Conservation (phyloP, 2,113 vertebrate species). For the Tamias sibiricus region DNA sequence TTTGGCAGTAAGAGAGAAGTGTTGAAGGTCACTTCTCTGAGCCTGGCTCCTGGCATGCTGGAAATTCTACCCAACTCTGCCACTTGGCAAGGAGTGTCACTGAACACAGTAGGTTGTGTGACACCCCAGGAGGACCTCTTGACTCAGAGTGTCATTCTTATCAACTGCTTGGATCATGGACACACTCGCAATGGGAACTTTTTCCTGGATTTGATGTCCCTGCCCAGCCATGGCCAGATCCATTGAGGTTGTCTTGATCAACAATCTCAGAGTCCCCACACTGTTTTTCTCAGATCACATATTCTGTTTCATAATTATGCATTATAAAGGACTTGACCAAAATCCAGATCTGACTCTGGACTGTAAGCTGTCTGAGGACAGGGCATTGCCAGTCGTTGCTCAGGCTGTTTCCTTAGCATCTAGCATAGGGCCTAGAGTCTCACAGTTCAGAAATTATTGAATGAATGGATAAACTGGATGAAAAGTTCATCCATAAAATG, state of each 20-base stretch:
- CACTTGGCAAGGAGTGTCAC: neutral
- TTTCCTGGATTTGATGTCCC: neutral
- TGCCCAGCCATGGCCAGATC: neutral
- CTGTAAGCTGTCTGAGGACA: neutral
- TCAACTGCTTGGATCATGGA: neutral
- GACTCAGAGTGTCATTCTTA: neutral
- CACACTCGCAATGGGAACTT: neutral
- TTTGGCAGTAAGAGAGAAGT: neutral
- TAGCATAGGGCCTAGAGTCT: neutral
- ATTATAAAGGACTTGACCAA: neutral
- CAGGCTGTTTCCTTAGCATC: neutral
- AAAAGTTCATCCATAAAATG: neutral
- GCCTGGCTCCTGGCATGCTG: neutral
- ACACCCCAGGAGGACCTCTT: accelerated
- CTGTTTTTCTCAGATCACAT: neutral
- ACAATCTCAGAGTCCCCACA: neutral
- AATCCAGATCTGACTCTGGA: neutral
- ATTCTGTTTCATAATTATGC: neutral
- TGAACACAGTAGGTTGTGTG: neutral
- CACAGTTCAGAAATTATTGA: neutral
- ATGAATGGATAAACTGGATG: neutral
- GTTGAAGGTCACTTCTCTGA: neutral
- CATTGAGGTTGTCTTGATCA: neutral
- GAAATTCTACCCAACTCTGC: neutral
- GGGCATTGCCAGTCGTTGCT: neutral